Base-by-base conservation (phyloP, 2,797 vertebrate genomes). In the Synaphobranchus kaupii region DNA sequence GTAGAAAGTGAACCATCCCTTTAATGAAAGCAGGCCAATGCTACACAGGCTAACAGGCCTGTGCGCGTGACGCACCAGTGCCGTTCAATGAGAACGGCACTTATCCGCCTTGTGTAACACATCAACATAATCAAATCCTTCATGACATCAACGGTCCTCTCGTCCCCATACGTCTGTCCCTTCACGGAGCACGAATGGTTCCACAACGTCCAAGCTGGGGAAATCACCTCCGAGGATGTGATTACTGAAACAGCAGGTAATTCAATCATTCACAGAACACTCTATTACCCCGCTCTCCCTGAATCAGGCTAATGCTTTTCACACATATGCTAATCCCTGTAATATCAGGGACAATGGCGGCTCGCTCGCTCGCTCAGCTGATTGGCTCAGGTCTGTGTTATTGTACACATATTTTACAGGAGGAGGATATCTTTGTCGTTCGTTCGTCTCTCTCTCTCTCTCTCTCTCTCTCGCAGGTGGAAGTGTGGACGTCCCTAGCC, bases 321-420 rank as follows among this genome's bases (percentile, higher is more conserved):
- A 94, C 94, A 95, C 89, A 92, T 95, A 97, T 96, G 95, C 96
- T 96, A 97, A 97, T 97, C 95, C 96, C 92, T 94, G 96, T 97
- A 96, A 96, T 97, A 97, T 95, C 94, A 92, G 94, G 94, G 94
- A 96, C 97, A 98, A 98, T 97, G 96, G 96, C 92, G 91, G 95
- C 92, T 93, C 94, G 95, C 96, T 93, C 94, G 95, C 96, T 96
- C 96, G 95, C 94, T 93, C 93, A 93, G 92, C 93, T 95, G 93
- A 94, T 94, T 94, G 90, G 94, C 94, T 93, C 95, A 95, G 93
- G 96, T 12, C 28, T 95, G 88, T 2, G 66, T 92, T 94, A 92
- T 92, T 87, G 92, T 93, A 95, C 94, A 95, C 94, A 92, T 93
- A 91, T 92, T 91, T 92, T 89, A 91, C 95, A 93, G 28, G 89